These are phyloP conservation scores for Pteronura brasiliensis DNA, from an alignment of 2,113 vertebrate species.

Conservation along the genomic window DNA sequence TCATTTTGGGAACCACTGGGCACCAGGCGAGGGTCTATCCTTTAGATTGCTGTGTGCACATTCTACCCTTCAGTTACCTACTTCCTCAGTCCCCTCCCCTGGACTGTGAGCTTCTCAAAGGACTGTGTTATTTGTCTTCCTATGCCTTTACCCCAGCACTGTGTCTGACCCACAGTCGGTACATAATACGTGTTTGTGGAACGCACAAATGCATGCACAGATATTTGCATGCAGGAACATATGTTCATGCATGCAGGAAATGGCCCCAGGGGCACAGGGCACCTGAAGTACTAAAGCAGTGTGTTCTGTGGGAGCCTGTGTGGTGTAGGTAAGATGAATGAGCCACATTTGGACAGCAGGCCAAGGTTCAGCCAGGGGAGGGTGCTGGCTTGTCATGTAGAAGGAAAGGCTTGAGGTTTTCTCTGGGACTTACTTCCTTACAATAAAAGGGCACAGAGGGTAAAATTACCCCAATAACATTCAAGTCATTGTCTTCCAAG, in stretches of 20 bases:
- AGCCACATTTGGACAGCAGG: neutral
- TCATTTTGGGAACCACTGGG: neutral
- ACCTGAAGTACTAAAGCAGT: neutral
- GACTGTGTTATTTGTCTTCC: neutral
- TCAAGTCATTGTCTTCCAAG: neutral
- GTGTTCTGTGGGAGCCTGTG: neutral
- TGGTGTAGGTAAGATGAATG: neutral
- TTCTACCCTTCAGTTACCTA: neutral
- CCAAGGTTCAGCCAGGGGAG: neutral
- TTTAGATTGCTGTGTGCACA: neutral
- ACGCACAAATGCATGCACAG: neutral
- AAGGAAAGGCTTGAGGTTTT: neutral
- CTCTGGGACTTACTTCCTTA: conserved; percentile 3
- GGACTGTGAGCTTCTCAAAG: neutral
- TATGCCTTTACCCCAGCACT: neutral
- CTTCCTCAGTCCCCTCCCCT: neutral
- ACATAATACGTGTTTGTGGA: neutral
- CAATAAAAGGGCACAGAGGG: neutral
- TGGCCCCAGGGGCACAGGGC: neutral
- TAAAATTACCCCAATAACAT: neutral
- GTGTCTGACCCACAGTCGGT: neutral
- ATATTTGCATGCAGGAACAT: neutral
- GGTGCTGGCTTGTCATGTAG: neutral
- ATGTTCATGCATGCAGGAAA: neutral
- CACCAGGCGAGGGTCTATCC: neutral